Evolutionary conservation across 2,888 invertebrate species (phyloP).

Genomic region (Cephus nigrinus): DNA sequence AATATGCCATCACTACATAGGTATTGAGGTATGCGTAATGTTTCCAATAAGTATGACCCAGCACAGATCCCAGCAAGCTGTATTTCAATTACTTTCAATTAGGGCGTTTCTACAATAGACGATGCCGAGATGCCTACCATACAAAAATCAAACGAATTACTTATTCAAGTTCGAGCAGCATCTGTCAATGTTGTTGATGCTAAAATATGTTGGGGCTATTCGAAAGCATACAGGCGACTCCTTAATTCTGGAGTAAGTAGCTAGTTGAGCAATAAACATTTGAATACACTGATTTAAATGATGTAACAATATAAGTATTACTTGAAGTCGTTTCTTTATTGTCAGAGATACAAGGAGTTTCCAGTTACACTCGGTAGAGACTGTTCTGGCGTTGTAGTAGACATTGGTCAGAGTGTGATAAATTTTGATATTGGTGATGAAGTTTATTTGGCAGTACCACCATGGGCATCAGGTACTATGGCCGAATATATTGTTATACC

Average conservation of each 20-base stretch:
- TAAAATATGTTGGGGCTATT: conserved; percentile 72
- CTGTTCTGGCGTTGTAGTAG: conserved; percentile 73
- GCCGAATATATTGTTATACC: conserved; percentile 70
- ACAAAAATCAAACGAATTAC: conserved; percentile 69
- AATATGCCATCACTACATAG: conserved; percentile 66
- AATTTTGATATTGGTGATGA: conserved; percentile 74
- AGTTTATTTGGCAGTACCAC: conserved; percentile 71
- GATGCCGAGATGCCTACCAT: conserved; percentile 69
- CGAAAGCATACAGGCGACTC: conserved; percentile 64
- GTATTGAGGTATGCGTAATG: conserved; percentile 62
- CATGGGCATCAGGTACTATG: conserved; percentile 71
- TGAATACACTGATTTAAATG: background rate
- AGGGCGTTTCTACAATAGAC: conserved; percentile 70
- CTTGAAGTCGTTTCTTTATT: conserved; percentile 23
- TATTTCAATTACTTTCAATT: conserved; percentile 23
- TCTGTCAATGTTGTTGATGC: conserved; percentile 72
- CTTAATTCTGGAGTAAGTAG: conserved; percentile 59
- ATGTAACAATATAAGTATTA: background rate
- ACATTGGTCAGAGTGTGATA: conserved; percentile 71
- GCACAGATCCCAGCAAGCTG: background rate
- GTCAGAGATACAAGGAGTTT: conserved; percentile 65
- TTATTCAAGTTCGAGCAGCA: conserved; percentile 73
- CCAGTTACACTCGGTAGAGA: conserved; percentile 74
- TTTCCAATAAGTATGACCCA: background rate
- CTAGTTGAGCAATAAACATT: background rate